Base-by-base conservation (phyloP, 1,140 invertebrate genomes). In the Cotesia glomerata region DNA sequence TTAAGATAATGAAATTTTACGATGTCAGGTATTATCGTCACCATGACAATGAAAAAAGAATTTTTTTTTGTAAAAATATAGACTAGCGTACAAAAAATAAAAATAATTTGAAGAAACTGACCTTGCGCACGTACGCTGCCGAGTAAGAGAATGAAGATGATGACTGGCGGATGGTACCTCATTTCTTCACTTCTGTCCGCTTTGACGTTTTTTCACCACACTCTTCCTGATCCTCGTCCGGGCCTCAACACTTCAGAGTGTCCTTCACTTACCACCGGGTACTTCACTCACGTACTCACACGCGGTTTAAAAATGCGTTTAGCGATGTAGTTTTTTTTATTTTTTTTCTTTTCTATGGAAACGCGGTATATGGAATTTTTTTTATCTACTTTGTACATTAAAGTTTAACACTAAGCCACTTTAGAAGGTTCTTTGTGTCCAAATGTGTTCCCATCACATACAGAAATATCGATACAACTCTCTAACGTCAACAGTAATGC, bases 111-210 rank as follows among this genome's bases (percentile, higher is more conserved):
- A 34, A 56, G 13, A 36, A 13, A 84, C 85, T 83, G 78, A 87
- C 86, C 86, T 86, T 86, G 85, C 35, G 84, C 83, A 69, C 75
- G 74, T 74, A 82, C 81, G 76, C 76, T 78, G 76, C 78, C 79
- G 72, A 86, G 75, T 59, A 82, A 75, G 64, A 80, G 77, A 80
- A 82, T 74, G 79, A 86, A 72, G 72, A 80, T 75, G 74, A 78
- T 77, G 74, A 82, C 77, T 14, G 71, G 64, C 75, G 80, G 72
- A 77, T 79, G 80, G 79, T 77, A 80, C 82, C 76, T 81, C 84
- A 84, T 85, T 76, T 81, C 83, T 77, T 77, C 77, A 78, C 78
- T 77, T 65, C 63, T 67, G 32, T 67, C 65, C 34, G 16, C 65
- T 54, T 49, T 26, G n/a, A 18, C 7, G 26, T 49, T 13, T 49